These are phyloP conservation scores for Spisula subtruncata DNA, from an alignment of 2,888 invertebrate genomes.

Conservation along the genomic window DNA sequence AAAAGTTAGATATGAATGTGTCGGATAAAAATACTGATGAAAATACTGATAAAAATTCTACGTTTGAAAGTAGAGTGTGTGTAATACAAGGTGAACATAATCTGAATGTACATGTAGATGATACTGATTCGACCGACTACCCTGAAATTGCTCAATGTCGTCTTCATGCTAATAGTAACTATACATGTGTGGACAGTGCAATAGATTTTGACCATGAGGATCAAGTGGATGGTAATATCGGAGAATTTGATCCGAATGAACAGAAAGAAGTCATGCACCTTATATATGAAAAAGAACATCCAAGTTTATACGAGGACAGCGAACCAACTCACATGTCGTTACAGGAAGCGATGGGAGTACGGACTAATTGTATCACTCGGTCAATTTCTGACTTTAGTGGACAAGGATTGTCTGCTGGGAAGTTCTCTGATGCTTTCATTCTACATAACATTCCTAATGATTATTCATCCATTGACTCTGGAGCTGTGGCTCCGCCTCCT, in stretches of 20 bases:
- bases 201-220: constrained; percentile 37
- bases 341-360: constrained; percentile 65
- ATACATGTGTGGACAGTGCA: constrained; percentile 41
- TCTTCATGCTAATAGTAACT: constrained; percentile 17
- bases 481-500: constrained; percentile 49
- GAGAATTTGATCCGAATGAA: background rate
- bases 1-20: background rate
- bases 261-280: constrained; percentile 33
- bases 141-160: constrained; percentile 26
- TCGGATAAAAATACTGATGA: too few relatives aligned
- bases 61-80: constrained; percentile 45
- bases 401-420: background rate
- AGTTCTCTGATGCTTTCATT: constrained; percentile 26
- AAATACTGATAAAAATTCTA: constrained; percentile 31
- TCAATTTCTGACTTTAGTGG: constrained; percentile 21
- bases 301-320: constrained; percentile 66
- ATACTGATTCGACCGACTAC: background rate
- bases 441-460: constrained; percentile 39
- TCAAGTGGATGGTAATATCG: background rate
- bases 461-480: constrained; percentile 5
- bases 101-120: constrained; percentile 10
- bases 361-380: background rate
- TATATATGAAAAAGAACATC: constrained; percentile 45
- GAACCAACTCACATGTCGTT: constrained; percentile 79
- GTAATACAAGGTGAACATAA: constrained; percentile 32